Percentiles rank a stretch among this genome's conserved stretches.
phyloP scores from a whole-genome alignment of 2,113 vertebrate genomes.

The Ochotona curzoniae region DNA sequence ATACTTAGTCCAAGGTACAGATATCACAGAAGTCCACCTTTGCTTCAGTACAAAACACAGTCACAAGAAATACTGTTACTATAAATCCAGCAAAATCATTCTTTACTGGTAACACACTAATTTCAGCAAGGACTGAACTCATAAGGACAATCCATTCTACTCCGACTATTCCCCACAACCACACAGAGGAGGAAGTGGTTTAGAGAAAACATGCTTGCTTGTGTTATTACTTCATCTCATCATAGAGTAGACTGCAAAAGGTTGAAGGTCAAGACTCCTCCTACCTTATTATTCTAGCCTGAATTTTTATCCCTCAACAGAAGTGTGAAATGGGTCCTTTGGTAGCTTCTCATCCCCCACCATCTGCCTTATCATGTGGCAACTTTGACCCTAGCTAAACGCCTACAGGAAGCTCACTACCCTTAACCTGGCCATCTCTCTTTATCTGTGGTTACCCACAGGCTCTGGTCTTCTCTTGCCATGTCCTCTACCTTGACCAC shows the following conservation, averaged over 20 bases:
- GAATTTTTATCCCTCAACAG: background rate
- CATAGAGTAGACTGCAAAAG: background rate
- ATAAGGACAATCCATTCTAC: background rate
- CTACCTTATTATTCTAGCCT: background rate
- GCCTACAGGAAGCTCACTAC: background rate
- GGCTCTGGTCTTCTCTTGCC: background rate
- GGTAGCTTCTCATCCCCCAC: background rate
- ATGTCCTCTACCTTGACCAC: background rate
- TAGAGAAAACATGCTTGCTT: background rate
- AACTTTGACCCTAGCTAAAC: background rate
- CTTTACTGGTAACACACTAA: background rate
- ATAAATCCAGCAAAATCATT: background rate
- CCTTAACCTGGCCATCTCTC: background rate
- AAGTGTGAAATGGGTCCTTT: background rate
- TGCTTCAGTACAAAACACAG: background rate
- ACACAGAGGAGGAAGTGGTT: conserved; percentile 57
- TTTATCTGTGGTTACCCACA: background rate
- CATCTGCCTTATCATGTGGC: background rate
- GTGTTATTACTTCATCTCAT: background rate
- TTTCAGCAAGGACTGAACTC: background rate
- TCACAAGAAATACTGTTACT: background rate
- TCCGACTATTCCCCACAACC: background rate
- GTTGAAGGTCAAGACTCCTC: background rate
- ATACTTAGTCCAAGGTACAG: background rate
- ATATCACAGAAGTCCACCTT: background rate